These are phyloP conservation scores for Diaphora mendica DNA, from an alignment of 2,888 invertebrate species.

Conservation along the genomic window DNA sequence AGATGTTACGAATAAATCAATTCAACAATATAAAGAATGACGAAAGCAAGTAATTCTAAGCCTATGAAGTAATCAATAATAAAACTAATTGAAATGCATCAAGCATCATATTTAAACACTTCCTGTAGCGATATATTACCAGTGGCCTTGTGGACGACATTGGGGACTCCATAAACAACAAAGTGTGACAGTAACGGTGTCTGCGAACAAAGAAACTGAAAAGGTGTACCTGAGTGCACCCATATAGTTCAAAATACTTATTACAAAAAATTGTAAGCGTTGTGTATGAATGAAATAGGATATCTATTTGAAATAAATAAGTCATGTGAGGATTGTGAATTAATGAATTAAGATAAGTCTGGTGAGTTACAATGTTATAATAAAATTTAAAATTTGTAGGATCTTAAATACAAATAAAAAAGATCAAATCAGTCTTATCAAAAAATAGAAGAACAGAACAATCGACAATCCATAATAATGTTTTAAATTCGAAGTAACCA, in stretches of 20 bases:
- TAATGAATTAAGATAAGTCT: too few relatives aligned
- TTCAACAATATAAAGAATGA: not conserved
- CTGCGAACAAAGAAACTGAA: slow-evolving; percentile 8
- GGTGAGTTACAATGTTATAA: too few relatives aligned
- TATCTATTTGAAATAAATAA: too few relatives aligned
- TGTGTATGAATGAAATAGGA: not conserved
- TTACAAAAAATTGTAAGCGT: not conserved
- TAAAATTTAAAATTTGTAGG: too few relatives aligned
- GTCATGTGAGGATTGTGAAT: too few relatives aligned
- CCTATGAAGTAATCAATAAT: not conserved
- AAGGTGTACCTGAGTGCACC: not conserved
- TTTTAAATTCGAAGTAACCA: too few relatives aligned
- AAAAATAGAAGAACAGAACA: too few relatives aligned
- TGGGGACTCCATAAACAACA: slow-evolving; percentile 18
- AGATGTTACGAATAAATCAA: not conserved
- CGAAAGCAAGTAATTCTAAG: not conserved
- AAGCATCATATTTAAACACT: slow-evolving; percentile 9
- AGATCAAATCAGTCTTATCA: too few relatives aligned
- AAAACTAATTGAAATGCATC: slow-evolving; percentile 20
- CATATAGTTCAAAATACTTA: not conserved
- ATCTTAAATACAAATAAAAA: too few relatives aligned
- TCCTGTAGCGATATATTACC: slow-evolving; percentile 2
- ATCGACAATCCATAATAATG: too few relatives aligned
- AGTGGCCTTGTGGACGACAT: slow-evolving; percentile 20
- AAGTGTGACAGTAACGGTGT: slow-evolving; percentile 16